Evolutionary conservation across 2,888 invertebrate species (phyloP), one percentile per base, ranked within the genome.

Genomic region (Orthosia gothica): DNA sequence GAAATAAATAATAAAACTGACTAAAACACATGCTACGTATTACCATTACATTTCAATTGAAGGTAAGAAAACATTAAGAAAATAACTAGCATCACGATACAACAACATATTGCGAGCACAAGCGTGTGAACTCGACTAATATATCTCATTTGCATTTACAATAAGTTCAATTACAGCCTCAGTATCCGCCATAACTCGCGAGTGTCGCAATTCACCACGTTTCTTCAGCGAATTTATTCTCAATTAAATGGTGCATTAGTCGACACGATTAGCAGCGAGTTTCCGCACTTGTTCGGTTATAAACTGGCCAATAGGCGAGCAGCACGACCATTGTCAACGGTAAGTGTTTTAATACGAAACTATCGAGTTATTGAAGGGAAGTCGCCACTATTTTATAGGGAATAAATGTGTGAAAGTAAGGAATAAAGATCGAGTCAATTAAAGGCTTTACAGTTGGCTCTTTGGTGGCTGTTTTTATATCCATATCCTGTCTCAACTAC

Each of bases 211-310:
- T 52, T 18, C 45, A 66, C 54, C 40, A 32, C 59, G 66, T 74
- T 61, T 57, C 57, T 70, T 63, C 49, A 32, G 73, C 47, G 23
- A 69, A 74, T 87, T 81, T 84, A 87, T 82, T 76, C 63, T 71
- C 74, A 82, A 77, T 87, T 87, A 78, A 71, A 82, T 67, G 68
- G 71, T 68, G 76, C 71, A 78, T 72, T 77, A 68, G 67, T 54
- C 45, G 64, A 69, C 70, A 81, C 67, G 76, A 65, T 73, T 68
- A 81, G 62, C 67, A 40, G 57, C 16, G 50, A 61, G 65, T 73
- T 69, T 64, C 85, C 62, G 81, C 67, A 74, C 74, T 69, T 62
- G 73, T 47, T 12, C 20, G 18, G 55, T 74, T 67, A 61, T 84
- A 70, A 74, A 74, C 40, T 58, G 32, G 13, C 45, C 40, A 52